phyloP scores from a whole-genome alignment of 1,140 invertebrate genomes.

The Mycetomoellerius zeteki region DNA sequence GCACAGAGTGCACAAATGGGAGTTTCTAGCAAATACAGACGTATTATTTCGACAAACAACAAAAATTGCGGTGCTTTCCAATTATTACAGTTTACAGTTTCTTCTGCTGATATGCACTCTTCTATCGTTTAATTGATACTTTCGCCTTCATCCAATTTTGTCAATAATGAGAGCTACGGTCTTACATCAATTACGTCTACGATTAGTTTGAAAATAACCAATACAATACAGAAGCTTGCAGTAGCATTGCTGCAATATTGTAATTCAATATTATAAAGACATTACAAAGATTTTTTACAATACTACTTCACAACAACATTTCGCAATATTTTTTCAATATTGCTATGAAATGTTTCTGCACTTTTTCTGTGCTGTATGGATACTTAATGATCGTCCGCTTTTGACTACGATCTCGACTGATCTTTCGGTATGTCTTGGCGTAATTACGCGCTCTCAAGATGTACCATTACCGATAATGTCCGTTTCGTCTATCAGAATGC shows the following conservation, averaged over 20 bases:
- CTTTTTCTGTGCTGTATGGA: not conserved
- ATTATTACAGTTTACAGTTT: not conserved
- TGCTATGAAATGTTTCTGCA: too few relatives aligned
- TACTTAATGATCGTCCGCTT: not conserved
- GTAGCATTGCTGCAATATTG: too few relatives aligned
- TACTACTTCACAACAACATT: too few relatives aligned
- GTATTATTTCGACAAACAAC: not conserved
- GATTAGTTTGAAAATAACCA: not conserved
- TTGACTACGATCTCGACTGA: not conserved
- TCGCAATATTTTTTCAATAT: too few relatives aligned
- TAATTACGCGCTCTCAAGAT: conserved; percentile 45
- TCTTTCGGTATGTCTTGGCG: conserved; percentile 13
- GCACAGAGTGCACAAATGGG: not conserved
- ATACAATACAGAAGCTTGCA: too few relatives aligned
- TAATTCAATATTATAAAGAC: too few relatives aligned
- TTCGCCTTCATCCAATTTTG: not conserved
- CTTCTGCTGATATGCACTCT: not conserved
- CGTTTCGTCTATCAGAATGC: not conserved
- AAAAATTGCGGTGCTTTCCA: not conserved
- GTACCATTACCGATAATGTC: conserved; percentile 37
- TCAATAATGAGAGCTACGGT: not conserved
- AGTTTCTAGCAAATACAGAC: not conserved
- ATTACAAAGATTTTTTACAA: too few relatives aligned
- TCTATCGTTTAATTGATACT: conserved; percentile 9
- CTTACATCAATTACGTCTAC: not conserved